These are phyloP conservation scores for Neotoma lepida DNA, from an alignment of 2,113 vertebrate genomes.

Conservation along the genomic window DNA sequence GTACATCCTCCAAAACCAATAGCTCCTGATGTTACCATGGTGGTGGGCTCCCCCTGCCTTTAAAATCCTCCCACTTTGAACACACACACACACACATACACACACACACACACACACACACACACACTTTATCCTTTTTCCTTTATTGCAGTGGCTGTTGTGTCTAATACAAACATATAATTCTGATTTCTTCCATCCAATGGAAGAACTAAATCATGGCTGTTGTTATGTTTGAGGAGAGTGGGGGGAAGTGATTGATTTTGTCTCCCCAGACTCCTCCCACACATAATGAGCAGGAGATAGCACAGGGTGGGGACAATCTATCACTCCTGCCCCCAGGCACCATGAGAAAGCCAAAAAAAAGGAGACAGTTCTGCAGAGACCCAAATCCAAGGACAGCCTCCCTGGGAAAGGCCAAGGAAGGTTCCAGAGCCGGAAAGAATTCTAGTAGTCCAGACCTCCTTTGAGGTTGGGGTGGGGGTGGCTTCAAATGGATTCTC, in stretches of 20 bases:
- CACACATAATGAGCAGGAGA: neutral
- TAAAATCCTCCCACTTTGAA: neutral
- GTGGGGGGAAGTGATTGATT: neutral
- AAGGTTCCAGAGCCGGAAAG: neutral
- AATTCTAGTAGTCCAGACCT: neutral
- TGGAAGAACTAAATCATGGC: slow-evolving; percentile 5
- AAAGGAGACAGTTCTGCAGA: neutral
- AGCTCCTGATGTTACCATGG: neutral
- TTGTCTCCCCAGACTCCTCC: neutral
- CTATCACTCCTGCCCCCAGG: neutral
- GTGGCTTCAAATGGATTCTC: neutral
- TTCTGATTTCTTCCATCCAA: slow-evolving; percentile 37
- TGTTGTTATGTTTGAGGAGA: neutral
- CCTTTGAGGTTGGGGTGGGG: neutral
- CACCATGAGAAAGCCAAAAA: neutral
- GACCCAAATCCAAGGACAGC: neutral
- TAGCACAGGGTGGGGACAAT: neutral
- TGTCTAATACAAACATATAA: neutral
- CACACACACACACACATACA: too few relatives aligned
- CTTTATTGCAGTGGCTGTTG: slow-evolving; percentile 4
- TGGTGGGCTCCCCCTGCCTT: neutral
- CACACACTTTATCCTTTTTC: neutral
- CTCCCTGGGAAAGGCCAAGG: neutral
- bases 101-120: neutral
- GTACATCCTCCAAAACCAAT: neutral